Conservation (phyloP, 2,113 vertebrate genomes). For the Pterocles gutturalis region DNA sequence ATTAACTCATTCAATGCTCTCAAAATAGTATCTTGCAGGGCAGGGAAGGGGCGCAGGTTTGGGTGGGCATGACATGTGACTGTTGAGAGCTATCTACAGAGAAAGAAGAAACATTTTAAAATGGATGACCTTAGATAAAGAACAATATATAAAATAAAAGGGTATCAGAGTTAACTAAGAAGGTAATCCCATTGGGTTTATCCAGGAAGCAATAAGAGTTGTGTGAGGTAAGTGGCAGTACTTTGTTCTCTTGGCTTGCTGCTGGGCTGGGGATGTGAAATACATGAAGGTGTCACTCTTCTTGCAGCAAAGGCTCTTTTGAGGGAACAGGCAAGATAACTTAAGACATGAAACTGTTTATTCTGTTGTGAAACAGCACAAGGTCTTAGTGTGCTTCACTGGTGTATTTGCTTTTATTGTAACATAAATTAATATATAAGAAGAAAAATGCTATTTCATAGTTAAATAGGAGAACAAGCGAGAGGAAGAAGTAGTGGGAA, state of each 20-base stretch:
- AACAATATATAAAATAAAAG: neutral
- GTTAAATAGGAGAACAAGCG: neutral
- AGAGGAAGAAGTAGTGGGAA: neutral
- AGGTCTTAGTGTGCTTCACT: neutral
- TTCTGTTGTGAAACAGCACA: neutral
- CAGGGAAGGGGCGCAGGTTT: neutral
- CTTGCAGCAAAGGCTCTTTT: neutral
- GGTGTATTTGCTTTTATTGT: neutral
- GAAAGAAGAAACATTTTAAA: neutral
- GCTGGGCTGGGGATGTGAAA: neutral
- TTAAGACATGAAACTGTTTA: neutral
- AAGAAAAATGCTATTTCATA: neutral
- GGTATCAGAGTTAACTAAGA: neutral
- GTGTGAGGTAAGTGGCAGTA: neutral
- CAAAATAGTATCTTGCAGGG: neutral
- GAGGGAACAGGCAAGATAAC: neutral
- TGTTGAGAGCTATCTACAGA: neutral
- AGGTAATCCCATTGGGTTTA: neutral
- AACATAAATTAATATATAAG: accelerated
- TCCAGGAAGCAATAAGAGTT: neutral
- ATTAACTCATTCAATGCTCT: neutral
- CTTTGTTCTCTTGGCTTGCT: neutral
- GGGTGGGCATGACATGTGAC: neutral
- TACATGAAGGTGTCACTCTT: neutral
- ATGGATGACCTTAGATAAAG: neutral